Conservation (phyloP, 2,888 invertebrate species). For the Notodonta ziczac region DNA sequence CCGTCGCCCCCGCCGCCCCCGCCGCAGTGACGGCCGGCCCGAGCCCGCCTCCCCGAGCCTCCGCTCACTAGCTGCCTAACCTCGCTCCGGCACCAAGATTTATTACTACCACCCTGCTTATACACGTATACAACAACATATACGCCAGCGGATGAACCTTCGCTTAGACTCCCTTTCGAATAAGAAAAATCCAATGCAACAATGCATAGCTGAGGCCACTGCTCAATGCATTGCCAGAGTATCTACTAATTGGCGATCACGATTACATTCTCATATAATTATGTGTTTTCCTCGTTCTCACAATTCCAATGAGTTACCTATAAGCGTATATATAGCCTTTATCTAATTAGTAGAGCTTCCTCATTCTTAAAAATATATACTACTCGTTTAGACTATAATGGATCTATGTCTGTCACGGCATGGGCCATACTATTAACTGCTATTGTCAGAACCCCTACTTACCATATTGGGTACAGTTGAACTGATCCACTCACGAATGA, state of each 20-base stretch:
- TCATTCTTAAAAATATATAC: background rate
- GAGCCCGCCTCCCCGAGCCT: conserved; percentile 28
- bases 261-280: background rate
- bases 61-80: conserved; percentile 28
- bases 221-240: background rate
- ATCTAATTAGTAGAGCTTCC: conserved; percentile 2
- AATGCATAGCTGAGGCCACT: background rate
- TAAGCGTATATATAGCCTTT: background rate
- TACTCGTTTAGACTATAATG: background rate
- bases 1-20: conserved; percentile 21
- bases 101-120: conserved; percentile 27
- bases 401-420: background rate
- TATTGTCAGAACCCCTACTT: no score
- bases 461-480: no score
- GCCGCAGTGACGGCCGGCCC: conserved; percentile 19
- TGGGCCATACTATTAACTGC: no score
- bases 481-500: no score
- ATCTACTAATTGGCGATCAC: background rate
- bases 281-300: conserved; percentile 2
- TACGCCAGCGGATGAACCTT: background rate
- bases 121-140: background rate
- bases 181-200: background rate
- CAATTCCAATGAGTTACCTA: background rate
- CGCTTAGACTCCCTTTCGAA: background rate
- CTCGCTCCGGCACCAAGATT: conserved; percentile 25